Evolutionary conservation across 2,888 invertebrate species (phyloP).

Genomic region (Pseudococcus jackbeardsleyi): DNA sequence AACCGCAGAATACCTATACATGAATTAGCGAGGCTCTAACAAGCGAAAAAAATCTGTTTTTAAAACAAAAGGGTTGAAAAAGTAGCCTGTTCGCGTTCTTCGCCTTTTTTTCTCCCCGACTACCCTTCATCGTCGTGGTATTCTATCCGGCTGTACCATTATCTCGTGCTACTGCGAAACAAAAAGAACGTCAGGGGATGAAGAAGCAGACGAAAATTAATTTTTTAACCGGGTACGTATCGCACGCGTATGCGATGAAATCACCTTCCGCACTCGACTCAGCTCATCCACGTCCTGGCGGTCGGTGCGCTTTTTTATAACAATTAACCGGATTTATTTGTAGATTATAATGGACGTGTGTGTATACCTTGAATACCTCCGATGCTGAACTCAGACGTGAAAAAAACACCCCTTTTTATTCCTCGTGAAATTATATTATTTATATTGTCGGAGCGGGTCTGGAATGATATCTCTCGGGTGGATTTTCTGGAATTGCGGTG

Average conservation of each 20-base stretch:
- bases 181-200: neutral
- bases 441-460: too few relatives aligned
- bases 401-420: neutral
- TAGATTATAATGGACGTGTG: neutral
- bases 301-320: neutral
- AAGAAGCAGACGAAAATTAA: slow-evolving; percentile 45
- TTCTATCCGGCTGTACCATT: neutral
- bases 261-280: neutral
- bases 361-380: neutral
- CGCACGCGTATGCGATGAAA: slow-evolving; percentile 34
- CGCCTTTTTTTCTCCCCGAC: neutral
- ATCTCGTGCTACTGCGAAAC: neutral
- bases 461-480: too few relatives aligned
- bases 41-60: slow-evolving; percentile 43
- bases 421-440: neutral
- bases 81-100: neutral
- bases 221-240: slow-evolving; percentile 26
- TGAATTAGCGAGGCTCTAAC: neutral
- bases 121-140: neutral
- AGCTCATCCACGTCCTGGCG: neutral
- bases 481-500: too few relatives aligned
- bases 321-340: slow-evolving; percentile 43
- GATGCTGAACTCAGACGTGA: neutral
- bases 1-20: neutral
- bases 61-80: slow-evolving; percentile 39